Base-by-base conservation (phyloP, 1,140 invertebrate genomes). In the Lepidotrigona ventralis region DNA sequence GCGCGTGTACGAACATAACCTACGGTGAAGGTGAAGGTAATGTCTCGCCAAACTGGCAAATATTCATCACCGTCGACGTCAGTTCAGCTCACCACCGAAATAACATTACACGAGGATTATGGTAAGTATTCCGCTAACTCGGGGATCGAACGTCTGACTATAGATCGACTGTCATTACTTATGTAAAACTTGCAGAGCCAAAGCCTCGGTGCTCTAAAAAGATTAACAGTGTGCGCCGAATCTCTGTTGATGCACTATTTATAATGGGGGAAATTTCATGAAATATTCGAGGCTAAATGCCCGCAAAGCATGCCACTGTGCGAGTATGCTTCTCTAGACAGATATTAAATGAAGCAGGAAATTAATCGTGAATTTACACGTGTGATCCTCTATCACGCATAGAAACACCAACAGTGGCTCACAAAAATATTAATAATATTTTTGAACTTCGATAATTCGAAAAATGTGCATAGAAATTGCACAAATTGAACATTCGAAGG, bases 141-240 rank as follows among this genome's bases (percentile, higher is more conserved):
- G 54, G 63, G 15, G 39, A 85, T 71, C 51, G 63, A 58, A 81
- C 19, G 46, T 71, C 33, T 21, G 33, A 54, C 56, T 79, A 58
- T 85, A 74, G 39, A 81, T 68, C 39, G 60, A 60, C 68, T 33
- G 29, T 85, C 72, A 68, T 81, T 85, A 86, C 72, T 86, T 82
- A 82, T 77, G 69, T 29, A 85, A 85, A 68, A 78, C 51, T n/a
- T 9, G 12, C n/a, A 33, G 21, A 68, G 26, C 64, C 19, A 19
- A 29, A 53, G 23, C 1, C 19, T 54, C 39, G 39, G 66, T n/a
- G 39, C 26, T 83, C 53, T 72, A 66, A 8, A n/a, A 79, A 79
- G 51, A 58, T 70, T 70, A 58, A 56, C 39, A 46, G 39, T 9
- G 53, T 2, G 29, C n/a, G 46, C 12, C 39, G 53, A 26, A 58